Evolutionary conservation across 1,140 invertebrate species (phyloP).

Genomic region (Diuraphis noxia): DNA sequence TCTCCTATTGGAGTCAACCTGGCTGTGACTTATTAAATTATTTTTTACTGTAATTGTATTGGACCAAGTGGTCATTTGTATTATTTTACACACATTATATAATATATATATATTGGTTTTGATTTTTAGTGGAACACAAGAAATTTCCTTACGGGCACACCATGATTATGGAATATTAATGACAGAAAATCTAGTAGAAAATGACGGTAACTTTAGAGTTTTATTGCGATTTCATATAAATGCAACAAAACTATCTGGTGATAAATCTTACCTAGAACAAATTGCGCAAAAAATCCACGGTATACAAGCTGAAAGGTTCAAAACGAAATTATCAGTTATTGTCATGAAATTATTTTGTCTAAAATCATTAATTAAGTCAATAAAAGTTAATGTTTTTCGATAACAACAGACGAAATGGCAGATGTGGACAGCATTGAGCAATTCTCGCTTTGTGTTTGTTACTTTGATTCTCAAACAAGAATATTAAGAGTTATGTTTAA

Average conservation of each 20-base stretch:
- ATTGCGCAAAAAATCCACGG: conserved; percentile 49
- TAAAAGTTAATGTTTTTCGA: conserved; percentile 52
- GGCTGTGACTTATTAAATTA: too few species aligned
- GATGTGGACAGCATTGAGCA: conserved; percentile 56
- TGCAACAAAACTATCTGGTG: conserved; percentile 49
- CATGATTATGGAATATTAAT: conserved; percentile 47
- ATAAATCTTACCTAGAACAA: conserved; percentile 39
- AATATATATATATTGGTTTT: too few species aligned
- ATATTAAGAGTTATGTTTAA: too few species aligned
- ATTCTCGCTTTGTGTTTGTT: conserved; percentile 56
- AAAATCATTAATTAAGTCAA: conserved; percentile 55
- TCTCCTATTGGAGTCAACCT: too few species aligned
- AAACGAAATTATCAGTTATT: conserved; percentile 55
- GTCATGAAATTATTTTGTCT: conserved; percentile 51
- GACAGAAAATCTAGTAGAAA: conserved; percentile 53
- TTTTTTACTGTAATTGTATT: too few species aligned
- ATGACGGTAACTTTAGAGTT: conserved; percentile 57
- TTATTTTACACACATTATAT: too few species aligned
- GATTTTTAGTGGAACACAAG: conserved; percentile 55
- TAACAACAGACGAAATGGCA: conserved; percentile 56
- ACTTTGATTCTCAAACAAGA: conserved; percentile 6
- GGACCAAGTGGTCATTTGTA: too few species aligned
- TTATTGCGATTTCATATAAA: conserved; percentile 56
- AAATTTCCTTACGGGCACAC: conserved; percentile 54
- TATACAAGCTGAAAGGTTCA: conserved; percentile 55